These are phyloP conservation scores for Musca vetustissima DNA, from an alignment of 1,140 invertebrate species.

Conservation along the genomic window DNA sequence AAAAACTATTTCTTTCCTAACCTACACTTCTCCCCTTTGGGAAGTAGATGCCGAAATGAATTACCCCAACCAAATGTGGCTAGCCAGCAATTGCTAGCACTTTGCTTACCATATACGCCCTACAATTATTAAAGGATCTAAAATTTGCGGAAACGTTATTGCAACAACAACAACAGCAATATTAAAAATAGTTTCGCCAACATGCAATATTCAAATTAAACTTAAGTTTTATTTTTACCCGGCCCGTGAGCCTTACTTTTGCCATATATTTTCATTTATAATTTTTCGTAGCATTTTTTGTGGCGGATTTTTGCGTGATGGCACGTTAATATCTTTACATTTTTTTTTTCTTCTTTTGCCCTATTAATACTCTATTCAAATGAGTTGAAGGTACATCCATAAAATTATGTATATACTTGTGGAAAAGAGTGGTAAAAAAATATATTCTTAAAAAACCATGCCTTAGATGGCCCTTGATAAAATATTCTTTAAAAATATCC, in stretches of 20 bases:
- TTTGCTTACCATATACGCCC: slow-evolving; percentile 1
- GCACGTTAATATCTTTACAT: slow-evolving; percentile 13
- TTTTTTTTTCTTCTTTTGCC: no score
- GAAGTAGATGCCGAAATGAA: no score
- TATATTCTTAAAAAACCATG: no score
- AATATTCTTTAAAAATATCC: no score
- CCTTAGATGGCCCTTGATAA: no score
- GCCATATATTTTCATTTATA: neutral
- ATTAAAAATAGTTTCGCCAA: slow-evolving; percentile 4
- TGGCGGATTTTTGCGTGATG: slow-evolving; percentile 9
- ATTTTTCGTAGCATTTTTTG: neutral
- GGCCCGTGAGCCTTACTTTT: neutral
- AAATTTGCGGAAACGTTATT: slow-evolving; percentile 9
- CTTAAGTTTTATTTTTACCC: neutral
- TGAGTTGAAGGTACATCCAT: no score
- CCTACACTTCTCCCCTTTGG: no score
- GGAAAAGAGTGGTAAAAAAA: no score
- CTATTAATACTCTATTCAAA: no score
- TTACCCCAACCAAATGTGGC: neutral
- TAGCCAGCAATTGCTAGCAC: no score
- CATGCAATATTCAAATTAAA: slow-evolving; percentile 24
- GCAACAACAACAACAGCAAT: neutral
- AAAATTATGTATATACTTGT: no score
- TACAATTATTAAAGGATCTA: neutral
- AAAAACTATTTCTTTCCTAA: no score